Base-by-base conservation (phyloP, 2,888 invertebrate species). In the Tachystola acroxantha region DNA sequence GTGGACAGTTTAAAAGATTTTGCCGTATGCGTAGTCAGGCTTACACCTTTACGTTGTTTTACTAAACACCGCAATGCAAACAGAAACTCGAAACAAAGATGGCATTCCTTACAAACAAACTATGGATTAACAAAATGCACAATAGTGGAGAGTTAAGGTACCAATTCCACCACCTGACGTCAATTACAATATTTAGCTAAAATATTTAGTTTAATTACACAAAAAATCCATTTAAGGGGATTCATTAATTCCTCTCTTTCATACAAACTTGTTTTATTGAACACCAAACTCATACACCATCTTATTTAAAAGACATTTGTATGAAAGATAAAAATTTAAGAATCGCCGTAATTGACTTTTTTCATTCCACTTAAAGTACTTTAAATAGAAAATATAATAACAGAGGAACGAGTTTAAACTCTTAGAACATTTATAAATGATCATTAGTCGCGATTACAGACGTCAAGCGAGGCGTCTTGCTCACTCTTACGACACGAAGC, bases 401-500 rank as follows among this genome's bases (percentile, higher is more conserved):
- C 14, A 26, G 31, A 36, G 22, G 12, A 27, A 34, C 10, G 27
- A 27, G 10, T 25, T 34, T 54, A 53, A n/a, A n/a, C n/a, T n/a
- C n/a, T n/a, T n/a, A n/a, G n/a, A n/a, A n/a, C n/a, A n/a, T n/a
- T n/a, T n/a, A n/a, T n/a, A n/a, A n/a, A n/a, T n/a, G n/a, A n/a
- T n/a, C n/a, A n/a, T n/a, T n/a, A n/a, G n/a, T n/a, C n/a, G n/a
- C n/a, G n/a, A n/a, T n/a, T n/a, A n/a, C n/a, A n/a, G n/a, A n/a
- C n/a, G n/a, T n/a, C n/a, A n/a, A n/a, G n/a, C n/a, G n/a, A n/a
- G n/a, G n/a, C n/a, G n/a, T n/a, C n/a, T n/a, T n/a, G n/a, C n/a
- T n/a, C n/a, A n/a, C n/a, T n/a, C n/a, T n/a, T n/a, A n/a, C n/a
- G n/a, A n/a, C n/a, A n/a, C n/a, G n/a, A n/a, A n/a, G n/a, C n/a